Base-by-base conservation (phyloP, 1,140 invertebrate genomes). In the Lordiphosa collinella region DNA sequence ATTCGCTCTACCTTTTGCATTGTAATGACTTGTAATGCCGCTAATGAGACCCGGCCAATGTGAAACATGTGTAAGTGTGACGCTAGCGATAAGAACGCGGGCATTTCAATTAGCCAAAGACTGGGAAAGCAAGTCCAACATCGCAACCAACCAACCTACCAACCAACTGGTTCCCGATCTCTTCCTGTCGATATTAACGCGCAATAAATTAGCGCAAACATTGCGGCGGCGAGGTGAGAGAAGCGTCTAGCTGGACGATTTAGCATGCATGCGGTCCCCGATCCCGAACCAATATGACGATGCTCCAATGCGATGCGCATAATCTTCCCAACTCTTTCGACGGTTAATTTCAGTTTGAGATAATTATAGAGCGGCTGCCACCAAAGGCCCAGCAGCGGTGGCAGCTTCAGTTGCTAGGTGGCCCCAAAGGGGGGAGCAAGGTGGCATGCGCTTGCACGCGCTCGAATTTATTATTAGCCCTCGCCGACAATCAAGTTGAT, bases 271-370 rank as follows among this genome's bases (percentile, higher is more conserved):
- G 74, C 50, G 48, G 56, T 63, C 43, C 38, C 13, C 46, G 29
- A 14, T 29, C 47, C 18, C 8, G 34, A 38, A 46, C 31, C 57
- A 37, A 49, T 67, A 68, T 67, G 49, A 35, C 47, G 32, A 25
- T 54, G 31, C 34, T 37, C 10, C 55, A 46, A 47, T 54, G 73
- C 64, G 65, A 59, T 69, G 76, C 72, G 72, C 78, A 82, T 84
- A 84, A 84, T 84, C 78, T 84, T 69, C 53, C 60, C 64, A 73
- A 60, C 85, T 87, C 85, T 87, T 87, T 87, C 85, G 79, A 82
- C 80, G 85, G 85, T 87, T 87, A 87, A 87, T 87, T 87, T 87
- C 62, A 78, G 79, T 87, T 86, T 78, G 85, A 87, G 85, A 87
- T 87, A 87, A 87, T 87, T 87, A 87, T 78, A 87, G 85, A 86